Evolutionary conservation across 2,113 vertebrate species (phyloP).

Genomic region (Spermophilus dauricus): DNA sequence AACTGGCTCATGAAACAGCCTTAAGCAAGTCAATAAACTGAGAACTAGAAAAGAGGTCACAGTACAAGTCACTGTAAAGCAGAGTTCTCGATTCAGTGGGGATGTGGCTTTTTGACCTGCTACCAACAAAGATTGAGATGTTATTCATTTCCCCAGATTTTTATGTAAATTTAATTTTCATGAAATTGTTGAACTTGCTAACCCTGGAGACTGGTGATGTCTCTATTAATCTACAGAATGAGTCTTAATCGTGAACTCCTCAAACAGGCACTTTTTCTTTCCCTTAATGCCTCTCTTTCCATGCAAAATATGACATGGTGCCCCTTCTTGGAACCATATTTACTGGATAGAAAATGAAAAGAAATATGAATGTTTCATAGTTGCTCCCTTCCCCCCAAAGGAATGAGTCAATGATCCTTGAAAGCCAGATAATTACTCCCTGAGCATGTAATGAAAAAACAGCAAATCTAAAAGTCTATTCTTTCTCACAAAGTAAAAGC

Average conservation of each 20-base stretch:
- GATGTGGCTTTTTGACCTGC: constrained; percentile 76
- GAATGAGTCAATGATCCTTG: constrained; percentile 40
- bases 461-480: constrained; percentile 60
- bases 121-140: constrained; percentile 69
- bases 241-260: constrained; percentile 73
- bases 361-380: constrained; percentile 57
- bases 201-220: constrained; percentile 75
- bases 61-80: constrained; percentile 59
- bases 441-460: constrained; percentile 22
- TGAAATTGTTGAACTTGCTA: constrained; percentile 78
- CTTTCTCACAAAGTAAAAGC: constrained; percentile 40
- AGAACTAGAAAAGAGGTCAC: constrained; percentile 59
- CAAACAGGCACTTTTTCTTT: constrained; percentile 71
- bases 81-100: constrained; percentile 64
- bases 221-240: constrained; percentile 80
- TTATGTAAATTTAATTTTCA: constrained; percentile 83
- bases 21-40: constrained; percentile 54
- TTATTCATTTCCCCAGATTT: constrained; percentile 74
- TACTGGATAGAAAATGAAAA: constrained; percentile 64
- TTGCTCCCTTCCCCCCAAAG: constrained; percentile 21
- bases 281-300: constrained; percentile 46
- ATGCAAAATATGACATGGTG: constrained; percentile 31
- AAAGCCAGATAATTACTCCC: constrained; percentile 71
- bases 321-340: constrained; percentile 53
- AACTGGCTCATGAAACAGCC: background rate